Percentiles rank a stretch among this genome's conserved stretches.
phyloP scores from a whole-genome alignment of 2,113 vertebrate species.

The Pseudopipra pipra region DNA sequence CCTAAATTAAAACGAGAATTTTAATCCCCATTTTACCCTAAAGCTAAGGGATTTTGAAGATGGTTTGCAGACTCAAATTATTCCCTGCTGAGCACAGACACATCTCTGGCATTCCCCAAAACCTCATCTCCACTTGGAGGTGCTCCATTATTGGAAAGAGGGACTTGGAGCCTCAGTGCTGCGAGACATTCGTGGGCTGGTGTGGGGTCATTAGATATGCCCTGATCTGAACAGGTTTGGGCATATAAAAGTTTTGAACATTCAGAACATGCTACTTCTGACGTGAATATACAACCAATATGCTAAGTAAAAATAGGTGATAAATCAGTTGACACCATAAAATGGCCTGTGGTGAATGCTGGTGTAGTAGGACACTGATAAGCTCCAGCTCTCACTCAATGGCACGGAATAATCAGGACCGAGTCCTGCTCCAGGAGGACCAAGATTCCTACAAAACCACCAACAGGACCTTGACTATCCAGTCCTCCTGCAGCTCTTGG shows the following conservation, averaged over 20 bases:
- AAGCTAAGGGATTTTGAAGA: not conserved
- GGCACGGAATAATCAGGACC: not conserved
- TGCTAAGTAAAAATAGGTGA: not conserved
- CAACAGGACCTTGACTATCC: not conserved
- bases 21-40: not conserved
- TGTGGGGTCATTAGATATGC: no score
- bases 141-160: not conserved
- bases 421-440: not conserved
- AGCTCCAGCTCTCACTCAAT: not conserved
- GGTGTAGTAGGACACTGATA: not conserved
- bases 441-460: not conserved
- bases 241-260: not conserved
- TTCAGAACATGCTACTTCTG: not conserved
- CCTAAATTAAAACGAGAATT: not conserved
- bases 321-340: not conserved
- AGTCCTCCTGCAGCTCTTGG: not conserved
- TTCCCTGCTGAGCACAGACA: not conserved
- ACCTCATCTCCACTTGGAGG: not conserved
- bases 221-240: not conserved
- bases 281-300: not conserved
- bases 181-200: not conserved
- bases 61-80: not conserved
- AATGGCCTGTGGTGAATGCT: not conserved
- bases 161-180: not conserved
- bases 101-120: not conserved